A percentile compares a stretch with the other conserved stretches of the same genome.
phyloP scores from a whole-genome alignment of 1,140 invertebrate genomes.

The Phenacoccus solenopsis region DNA sequence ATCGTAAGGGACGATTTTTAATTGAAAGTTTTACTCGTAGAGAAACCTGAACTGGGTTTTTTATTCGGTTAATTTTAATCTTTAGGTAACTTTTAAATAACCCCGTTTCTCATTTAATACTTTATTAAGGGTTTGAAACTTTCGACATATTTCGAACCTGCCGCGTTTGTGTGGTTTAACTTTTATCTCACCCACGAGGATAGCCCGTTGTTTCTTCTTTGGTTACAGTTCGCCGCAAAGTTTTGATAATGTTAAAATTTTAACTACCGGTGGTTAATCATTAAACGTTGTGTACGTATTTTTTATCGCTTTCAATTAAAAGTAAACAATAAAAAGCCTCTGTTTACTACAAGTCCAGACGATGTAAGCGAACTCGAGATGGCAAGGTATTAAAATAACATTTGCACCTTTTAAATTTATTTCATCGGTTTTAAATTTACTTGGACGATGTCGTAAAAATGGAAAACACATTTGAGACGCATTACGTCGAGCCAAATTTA shows the following conservation, averaged over 20 bases:
- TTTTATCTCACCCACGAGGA: constrained; percentile 1
- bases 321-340: neutral
- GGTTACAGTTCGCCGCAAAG: neutral
- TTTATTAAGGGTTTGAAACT: neutral
- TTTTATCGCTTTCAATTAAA: neutral
- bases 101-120: neutral
- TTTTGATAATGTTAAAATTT: neutral
- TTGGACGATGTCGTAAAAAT: neutral
- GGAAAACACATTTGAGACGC: no score
- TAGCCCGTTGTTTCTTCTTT: neutral
- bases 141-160: neutral
- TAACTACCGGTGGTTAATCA: neutral
- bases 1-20: no score
- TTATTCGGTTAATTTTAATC: constrained; percentile 3
- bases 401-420: neutral
- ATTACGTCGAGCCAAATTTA: no score
- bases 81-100: neutral
- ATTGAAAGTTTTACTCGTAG: no score
- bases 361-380: neutral
- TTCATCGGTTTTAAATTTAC: neutral
- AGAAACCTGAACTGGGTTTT: neutral
- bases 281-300: neutral
- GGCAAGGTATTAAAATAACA: neutral
- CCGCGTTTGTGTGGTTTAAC: neutral
- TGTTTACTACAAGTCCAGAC: no score